Conservation (phyloP, 2,888 invertebrate genomes). For the Lepetodrilus schrolli region DNA sequence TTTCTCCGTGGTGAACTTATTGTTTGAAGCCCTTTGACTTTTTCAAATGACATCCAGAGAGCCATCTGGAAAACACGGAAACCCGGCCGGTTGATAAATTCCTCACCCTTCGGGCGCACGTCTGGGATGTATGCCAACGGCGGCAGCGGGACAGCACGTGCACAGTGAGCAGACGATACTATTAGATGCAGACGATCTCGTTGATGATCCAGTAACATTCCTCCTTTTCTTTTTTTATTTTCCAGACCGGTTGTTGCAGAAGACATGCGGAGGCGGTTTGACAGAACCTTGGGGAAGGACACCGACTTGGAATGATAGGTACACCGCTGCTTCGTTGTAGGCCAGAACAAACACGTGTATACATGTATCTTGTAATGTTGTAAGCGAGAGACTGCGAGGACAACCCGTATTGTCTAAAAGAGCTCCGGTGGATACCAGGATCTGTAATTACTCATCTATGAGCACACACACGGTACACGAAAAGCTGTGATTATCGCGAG, state of each 20-base stretch:
- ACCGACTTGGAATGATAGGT: neutral
- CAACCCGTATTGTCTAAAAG: neutral
- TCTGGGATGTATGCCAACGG: neutral
- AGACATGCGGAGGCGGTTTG: neutral
- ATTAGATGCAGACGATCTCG: neutral
- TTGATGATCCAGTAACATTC: neutral
- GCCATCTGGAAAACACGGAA: slow-evolving; percentile 5
- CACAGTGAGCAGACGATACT: neutral
- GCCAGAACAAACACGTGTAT: neutral
- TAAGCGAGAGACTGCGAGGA: neutral
- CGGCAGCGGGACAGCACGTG: neutral
- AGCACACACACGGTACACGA: neutral
- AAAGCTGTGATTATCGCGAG: neutral
- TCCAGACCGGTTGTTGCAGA: neutral
- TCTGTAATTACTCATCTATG: neutral
- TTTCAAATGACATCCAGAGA: neutral
- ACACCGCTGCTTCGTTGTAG: neutral
- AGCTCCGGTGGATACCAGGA: too few relatives aligned
- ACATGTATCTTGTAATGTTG: too few relatives aligned
- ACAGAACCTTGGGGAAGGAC: neutral
- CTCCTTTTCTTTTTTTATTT: slow-evolving; percentile 8
- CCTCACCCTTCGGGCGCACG: neutral
- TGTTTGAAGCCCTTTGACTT: neutral
- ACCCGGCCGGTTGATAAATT: slow-evolving; percentile 4
- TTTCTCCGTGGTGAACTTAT: too few relatives aligned